Percentiles rank a stretch among this genome's conserved stretches.
Evolutionary conservation across 2,797 vertebrate species (phyloP).

Genomic region (Anolis apletophallus): DNA sequence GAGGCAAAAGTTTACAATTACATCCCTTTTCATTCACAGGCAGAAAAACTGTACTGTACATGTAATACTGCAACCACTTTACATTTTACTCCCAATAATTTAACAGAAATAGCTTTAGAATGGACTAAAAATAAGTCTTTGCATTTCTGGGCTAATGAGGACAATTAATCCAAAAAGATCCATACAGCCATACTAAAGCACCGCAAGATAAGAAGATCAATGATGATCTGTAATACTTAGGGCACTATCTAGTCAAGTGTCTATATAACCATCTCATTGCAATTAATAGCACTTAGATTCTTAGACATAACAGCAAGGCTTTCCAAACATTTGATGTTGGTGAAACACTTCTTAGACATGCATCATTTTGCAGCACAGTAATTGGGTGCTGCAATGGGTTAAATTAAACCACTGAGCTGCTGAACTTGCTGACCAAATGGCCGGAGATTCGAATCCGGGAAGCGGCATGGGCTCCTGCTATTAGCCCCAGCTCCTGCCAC

Average conservation of each 20-base stretch:
- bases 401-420: too few relatives aligned
- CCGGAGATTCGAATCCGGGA: too few relatives aligned
- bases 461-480: too few relatives aligned
- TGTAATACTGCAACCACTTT: slow-evolving; percentile 5
- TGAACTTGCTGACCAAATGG: too few relatives aligned
- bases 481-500: too few relatives aligned
- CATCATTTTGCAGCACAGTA: too few relatives aligned
- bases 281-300: background rate
- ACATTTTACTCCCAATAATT: slow-evolving; percentile 3
- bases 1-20: slow-evolving; percentile 47
- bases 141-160: background rate
- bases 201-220: background rate
- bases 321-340: too few relatives aligned
- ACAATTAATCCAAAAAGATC: background rate
- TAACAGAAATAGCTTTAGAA: background rate
- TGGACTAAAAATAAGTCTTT: slow-evolving; percentile 9
- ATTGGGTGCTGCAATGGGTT: too few relatives aligned
- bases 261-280: background rate
- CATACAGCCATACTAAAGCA: background rate
- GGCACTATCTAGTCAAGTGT: background rate
- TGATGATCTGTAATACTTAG: background rate
- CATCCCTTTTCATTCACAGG: rapidly evolving
- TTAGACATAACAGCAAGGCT: background rate
- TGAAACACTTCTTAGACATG: too few relatives aligned
- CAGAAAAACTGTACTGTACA: slow-evolving; percentile 21